Evolutionary conservation across 2,797 vertebrate genomes (phyloP).

Genomic region (Ctenosaura bakeri): DNA sequence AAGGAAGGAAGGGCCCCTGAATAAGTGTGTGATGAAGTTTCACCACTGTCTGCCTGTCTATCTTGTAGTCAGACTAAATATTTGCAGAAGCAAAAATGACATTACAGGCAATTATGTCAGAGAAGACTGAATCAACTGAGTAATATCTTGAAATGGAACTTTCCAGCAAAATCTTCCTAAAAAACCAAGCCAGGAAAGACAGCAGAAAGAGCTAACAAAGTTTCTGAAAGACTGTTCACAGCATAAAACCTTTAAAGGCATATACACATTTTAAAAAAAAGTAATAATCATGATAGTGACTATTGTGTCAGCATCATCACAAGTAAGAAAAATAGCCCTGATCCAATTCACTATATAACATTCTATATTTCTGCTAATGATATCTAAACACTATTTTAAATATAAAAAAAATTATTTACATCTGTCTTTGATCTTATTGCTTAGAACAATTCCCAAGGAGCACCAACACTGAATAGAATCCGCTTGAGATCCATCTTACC

Average conservation of each 20-base stretch:
- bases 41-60: no score
- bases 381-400: neutral
- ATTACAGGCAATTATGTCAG: neutral
- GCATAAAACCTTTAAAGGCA: neutral
- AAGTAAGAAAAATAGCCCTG: neutral
- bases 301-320: neutral
- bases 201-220: neutral
- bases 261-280: neutral
- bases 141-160: neutral
- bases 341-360: neutral
- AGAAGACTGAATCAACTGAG: neutral
- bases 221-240: neutral
- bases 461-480: neutral
- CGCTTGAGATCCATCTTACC: slow-evolving; percentile 81
- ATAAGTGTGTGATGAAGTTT: slow-evolving; percentile 44
- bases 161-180: neutral
- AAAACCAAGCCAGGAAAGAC: neutral
- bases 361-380: neutral
- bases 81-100: neutral
- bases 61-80: neutral
- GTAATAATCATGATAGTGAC: neutral
- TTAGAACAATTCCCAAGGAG: neutral
- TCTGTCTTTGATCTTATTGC: neutral
- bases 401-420: neutral
- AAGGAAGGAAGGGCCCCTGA: no score